Base-by-base conservation (phyloP, 2,888 invertebrate species). In the Dendrolimus houi region DNA sequence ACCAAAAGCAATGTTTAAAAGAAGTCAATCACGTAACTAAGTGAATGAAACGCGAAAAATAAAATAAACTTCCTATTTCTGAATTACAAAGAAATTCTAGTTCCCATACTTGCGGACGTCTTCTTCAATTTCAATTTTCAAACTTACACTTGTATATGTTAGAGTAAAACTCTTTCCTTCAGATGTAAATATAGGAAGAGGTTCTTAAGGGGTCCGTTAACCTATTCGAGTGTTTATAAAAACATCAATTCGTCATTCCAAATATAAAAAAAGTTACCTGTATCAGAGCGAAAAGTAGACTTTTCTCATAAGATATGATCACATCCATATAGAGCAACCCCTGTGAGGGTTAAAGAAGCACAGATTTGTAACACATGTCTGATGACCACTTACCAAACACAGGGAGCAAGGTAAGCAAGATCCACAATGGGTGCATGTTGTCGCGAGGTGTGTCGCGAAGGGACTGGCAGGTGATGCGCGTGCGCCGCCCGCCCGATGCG, bases 391-490 rank as follows among this genome's bases (percentile, higher is more conserved):
- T 89, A 90, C 89, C 89, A 81, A 90, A 77, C 62, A 87, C 73
- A 76, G 89, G 89, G 85, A 90, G 87, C 78, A 89, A 81, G 69
- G 83, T 77, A 62, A 90, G 78, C 72, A 87, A 81, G 74, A 88
- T 79, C 89, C 89, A 90, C 82, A 87, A 72, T 74, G 79, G 82
- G 83, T 81, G 84, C 89, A 90, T 90, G 88, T 80, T 81, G 82
- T 78, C 87, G 86, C 88, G 80, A 75, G 75, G 78, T 74, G 76
- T 76, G 85, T 75, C 85, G 86, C 87, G 87, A 72, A 75, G 68
- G 79, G 79, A 89, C 88, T 89, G 88, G 61, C 67, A 61, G 62
- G 41, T 57, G 61, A 54, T 62, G 74, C 75, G 74, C 74, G 64
- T 58, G 69, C 74, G 78, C 79, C 79, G 78, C 77, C 79, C 79